A percentile compares a stretch with the other conserved stretches of the same genome.
Evolutionary conservation across 2,113 vertebrate species (phyloP).

Genomic region (Heliornis fulica): DNA sequence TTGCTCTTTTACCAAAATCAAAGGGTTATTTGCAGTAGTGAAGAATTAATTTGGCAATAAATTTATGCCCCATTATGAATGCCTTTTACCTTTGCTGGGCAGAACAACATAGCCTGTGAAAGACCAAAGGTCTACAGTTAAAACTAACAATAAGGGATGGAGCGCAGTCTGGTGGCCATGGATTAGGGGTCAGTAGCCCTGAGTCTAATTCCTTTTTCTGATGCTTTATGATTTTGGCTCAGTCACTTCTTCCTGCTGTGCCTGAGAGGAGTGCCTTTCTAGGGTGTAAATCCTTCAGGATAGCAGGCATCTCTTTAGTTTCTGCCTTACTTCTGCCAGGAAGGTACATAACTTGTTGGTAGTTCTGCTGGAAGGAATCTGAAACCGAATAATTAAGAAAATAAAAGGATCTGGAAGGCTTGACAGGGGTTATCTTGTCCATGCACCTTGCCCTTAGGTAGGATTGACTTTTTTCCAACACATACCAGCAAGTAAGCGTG

Average conservation of each 20-base stretch:
- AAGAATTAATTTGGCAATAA: neutral
- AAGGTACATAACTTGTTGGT: neutral
- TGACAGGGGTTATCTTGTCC: neutral
- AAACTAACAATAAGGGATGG: neutral
- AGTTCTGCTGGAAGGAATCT: neutral
- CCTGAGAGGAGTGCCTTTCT: neutral
- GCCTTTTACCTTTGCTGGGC: neutral
- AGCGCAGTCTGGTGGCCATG: neutral
- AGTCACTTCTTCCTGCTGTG: neutral
- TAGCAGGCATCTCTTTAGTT: neutral
- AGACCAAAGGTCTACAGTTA: neutral
- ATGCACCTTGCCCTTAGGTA: neutral
- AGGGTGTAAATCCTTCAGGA: neutral
- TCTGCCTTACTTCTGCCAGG: neutral
- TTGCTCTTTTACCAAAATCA: neutral
- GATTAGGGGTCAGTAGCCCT: neutral
- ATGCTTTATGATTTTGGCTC: neutral
- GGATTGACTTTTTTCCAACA: neutral
- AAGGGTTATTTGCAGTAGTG: neutral
- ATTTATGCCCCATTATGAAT: neutral
- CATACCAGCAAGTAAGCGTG: neutral
- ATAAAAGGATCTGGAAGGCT: neutral
- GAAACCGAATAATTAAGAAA: neutral
- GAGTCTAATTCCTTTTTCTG: neutral
- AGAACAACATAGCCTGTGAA: neutral